These are phyloP conservation scores for Propithecus perrieri DNA, from an alignment of 2,797 vertebrate genomes.

Conservation along the genomic window DNA sequence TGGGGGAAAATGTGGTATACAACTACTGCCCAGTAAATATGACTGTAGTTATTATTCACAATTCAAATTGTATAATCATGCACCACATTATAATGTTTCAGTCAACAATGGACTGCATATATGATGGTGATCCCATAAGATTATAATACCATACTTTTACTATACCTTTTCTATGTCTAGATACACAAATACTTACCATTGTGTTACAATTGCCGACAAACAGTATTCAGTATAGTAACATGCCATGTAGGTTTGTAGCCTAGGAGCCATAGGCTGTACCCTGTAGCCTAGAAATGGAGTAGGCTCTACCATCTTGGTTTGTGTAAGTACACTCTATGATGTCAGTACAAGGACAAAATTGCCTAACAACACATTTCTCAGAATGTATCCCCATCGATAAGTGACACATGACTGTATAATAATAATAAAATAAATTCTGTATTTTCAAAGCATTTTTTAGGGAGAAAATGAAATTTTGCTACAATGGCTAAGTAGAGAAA, in stretches of 20 bases:
- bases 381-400: background rate
- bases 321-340: background rate
- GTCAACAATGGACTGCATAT: background rate
- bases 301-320: background rate
- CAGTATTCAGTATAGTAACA: background rate
- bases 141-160: background rate
- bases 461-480: background rate
- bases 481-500: background rate
- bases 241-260: background rate
- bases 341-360: background rate
- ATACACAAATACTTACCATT: background rate
- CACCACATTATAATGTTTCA: background rate
- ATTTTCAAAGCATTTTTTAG: background rate
- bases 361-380: background rate
- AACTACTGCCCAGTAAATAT: background rate
- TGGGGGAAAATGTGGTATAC: background rate
- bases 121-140: background rate
- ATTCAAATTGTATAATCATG: background rate
- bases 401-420: background rate
- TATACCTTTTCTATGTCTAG: background rate
- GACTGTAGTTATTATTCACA: background rate
- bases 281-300: background rate
- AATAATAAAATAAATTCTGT: background rate
- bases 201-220: background rate
- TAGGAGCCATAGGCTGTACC: background rate